Percentiles rank a stretch among this genome's conserved stretches.
These are phyloP conservation scores for Cataglyphis livida DNA, from an alignment of 2,888 invertebrate species.

Conservation along the genomic window DNA sequence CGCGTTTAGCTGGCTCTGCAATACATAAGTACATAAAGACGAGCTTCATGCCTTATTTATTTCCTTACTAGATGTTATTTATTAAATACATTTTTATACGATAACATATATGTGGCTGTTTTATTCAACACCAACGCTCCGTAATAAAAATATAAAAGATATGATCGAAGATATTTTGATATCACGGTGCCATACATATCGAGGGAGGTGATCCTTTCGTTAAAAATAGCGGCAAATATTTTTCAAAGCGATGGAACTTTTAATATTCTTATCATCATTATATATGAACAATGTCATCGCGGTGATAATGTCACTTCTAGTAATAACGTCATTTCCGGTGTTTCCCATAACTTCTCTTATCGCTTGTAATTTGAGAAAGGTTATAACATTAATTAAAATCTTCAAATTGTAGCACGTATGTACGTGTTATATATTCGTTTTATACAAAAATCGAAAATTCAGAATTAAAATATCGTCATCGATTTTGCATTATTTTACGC, in stretches of 20 bases:
- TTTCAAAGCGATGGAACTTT: conserved; percentile 43
- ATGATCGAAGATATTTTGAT: conserved; percentile 13
- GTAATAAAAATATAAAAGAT: conserved; percentile 8
- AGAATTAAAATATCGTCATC: neutral
- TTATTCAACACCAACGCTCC: conserved; percentile 52
- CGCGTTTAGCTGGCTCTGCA: neutral
- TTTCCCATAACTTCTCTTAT: neutral
- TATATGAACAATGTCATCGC: conserved; percentile 25
- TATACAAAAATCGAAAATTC: neutral
- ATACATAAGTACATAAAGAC: conserved; percentile 62
- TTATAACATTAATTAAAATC: conserved; percentile 16
- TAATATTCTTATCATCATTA: conserved; percentile 38
- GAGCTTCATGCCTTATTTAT: conserved; percentile 80
- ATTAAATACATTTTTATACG: conserved; percentile 84
- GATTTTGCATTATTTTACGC: neutral
- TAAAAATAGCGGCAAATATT: conserved; percentile 46
- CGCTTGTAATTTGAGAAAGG: neutral
- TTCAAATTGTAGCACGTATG: neutral
- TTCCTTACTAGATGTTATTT: conserved; percentile 82
- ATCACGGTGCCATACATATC: conserved; percentile 10
- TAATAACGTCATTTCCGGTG: conserved; percentile 13
- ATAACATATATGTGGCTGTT: conserved; percentile 44
- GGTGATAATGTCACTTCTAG: neutral
- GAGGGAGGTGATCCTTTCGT: neutral
- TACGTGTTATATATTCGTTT: neutral